These are phyloP conservation scores for Porites rus DNA, from an alignment of 92 coral and sea anemone genomes.

Conservation along the genomic window DNA sequence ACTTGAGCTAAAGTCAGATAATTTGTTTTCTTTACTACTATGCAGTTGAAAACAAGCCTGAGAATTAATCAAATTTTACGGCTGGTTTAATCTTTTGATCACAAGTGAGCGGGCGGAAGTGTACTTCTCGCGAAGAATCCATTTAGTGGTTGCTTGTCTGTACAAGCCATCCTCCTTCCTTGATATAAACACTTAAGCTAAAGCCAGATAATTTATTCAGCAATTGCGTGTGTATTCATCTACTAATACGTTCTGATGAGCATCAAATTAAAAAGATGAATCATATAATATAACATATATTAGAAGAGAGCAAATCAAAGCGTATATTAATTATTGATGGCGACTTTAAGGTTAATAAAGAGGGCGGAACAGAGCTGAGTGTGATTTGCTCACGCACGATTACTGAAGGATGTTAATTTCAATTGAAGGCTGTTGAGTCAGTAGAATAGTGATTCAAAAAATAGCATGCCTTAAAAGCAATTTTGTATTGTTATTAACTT, in stretches of 20 bases:
- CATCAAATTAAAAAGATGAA: neutral
- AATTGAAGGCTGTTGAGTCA: too few relatives aligned
- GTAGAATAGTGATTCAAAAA: neutral
- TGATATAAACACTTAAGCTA: neutral
- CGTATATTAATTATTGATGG: neutral
- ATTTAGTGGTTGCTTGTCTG: neutral
- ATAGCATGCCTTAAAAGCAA: neutral
- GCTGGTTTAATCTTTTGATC: too few relatives aligned
- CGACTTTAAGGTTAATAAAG: neutral
- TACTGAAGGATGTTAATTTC: too few relatives aligned
- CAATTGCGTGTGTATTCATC: neutral
- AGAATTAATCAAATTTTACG: too few relatives aligned
- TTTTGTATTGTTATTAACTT: neutral
- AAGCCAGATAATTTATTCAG: neutral
- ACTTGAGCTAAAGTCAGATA: too few relatives aligned
- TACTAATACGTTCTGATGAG: neutral
- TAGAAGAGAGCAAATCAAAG: neutral
- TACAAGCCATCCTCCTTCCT: neutral
- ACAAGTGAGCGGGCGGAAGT: too few relatives aligned
- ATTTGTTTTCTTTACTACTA: too few relatives aligned
- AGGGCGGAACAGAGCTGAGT: neutral
- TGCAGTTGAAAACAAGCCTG: too few relatives aligned
- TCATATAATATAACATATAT: neutral
- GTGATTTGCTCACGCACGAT: neutral
- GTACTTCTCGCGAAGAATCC: neutral